phyloP scores from a whole-genome alignment of 2,888 invertebrate species.

The Nemurella pictetii region DNA sequence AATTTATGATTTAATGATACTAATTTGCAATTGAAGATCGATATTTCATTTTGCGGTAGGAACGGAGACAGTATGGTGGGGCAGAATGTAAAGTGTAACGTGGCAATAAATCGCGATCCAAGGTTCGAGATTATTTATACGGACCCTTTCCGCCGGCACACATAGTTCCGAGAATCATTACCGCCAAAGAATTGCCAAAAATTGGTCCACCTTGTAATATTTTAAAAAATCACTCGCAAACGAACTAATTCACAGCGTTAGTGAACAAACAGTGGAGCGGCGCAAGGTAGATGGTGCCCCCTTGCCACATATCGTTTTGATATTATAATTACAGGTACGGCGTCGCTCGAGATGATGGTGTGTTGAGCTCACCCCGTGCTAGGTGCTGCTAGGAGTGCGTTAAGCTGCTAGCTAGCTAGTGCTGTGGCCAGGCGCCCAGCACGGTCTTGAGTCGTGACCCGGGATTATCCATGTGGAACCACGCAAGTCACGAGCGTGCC shows the following conservation, averaged over 20 bases:
- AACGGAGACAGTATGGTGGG: background rate
- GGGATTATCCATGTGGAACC: background rate
- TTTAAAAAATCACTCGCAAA: background rate
- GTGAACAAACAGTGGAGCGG: background rate
- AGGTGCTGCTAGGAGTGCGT: background rate
- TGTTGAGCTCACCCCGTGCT: background rate
- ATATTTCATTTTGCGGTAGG: background rate
- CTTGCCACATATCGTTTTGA: background rate
- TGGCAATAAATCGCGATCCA: background rate
- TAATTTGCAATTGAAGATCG: background rate
- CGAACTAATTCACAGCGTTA: background rate
- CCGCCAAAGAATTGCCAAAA: background rate
- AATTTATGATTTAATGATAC: slow-evolving; percentile 7
- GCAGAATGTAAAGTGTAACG: background rate
- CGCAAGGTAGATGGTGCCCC: background rate
- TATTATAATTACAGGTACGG: background rate
- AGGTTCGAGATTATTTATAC: background rate
- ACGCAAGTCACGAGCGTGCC: background rate
- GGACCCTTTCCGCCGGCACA: background rate
- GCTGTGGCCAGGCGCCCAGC: background rate
- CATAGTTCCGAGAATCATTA: background rate
- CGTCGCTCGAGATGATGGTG: background rate
- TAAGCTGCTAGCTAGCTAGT: background rate
- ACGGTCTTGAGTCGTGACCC: background rate
- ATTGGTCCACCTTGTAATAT: background rate